Evolutionary conservation across 2,888 invertebrate genomes (phyloP).

Genomic region (Erebia aethiops): DNA sequence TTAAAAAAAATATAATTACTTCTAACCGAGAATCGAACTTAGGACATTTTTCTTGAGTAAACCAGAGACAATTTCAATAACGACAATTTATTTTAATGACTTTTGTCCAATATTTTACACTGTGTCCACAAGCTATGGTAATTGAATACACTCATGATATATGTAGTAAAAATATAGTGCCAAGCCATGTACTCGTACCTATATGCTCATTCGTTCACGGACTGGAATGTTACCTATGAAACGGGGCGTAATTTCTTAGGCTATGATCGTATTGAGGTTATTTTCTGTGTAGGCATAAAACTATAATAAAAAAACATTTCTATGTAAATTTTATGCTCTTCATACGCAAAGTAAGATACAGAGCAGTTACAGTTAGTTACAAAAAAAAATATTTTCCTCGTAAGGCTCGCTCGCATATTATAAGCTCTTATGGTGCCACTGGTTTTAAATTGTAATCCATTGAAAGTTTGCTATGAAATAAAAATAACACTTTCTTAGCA

Average conservation of each 20-base stretch:
- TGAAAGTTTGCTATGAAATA: too few relatives aligned
- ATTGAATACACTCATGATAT: constrained; percentile 39
- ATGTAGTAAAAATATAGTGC: constrained; percentile 32
- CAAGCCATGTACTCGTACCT: neutral
- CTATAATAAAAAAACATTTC: neutral
- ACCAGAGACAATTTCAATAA: neutral
- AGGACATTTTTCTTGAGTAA: too few relatives aligned
- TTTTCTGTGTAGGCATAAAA: neutral
- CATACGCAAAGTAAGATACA: constrained; percentile 2
- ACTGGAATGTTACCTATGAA: constrained; percentile 27
- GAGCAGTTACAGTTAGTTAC: neutral
- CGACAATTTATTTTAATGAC: constrained; percentile 50
- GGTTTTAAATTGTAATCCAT: too few relatives aligned
- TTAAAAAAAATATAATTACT: too few relatives aligned
- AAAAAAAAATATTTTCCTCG: neutral
- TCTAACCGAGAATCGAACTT: too few relatives aligned
- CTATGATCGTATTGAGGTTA: constrained; percentile 10
- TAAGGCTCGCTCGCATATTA: too few relatives aligned
- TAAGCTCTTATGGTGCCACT: too few relatives aligned
- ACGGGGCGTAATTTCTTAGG: constrained; percentile 7
- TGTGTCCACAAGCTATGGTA: constrained; percentile 41
- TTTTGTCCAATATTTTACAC: constrained; percentile 41
- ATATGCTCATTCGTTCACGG: constrained; percentile 20
- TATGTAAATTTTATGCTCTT: constrained; percentile 7
- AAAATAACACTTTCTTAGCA: too few relatives aligned